phyloP scores from a whole-genome alignment of 35 echinoderm and acorn worm genomes.

The Anneissia japonica region DNA sequence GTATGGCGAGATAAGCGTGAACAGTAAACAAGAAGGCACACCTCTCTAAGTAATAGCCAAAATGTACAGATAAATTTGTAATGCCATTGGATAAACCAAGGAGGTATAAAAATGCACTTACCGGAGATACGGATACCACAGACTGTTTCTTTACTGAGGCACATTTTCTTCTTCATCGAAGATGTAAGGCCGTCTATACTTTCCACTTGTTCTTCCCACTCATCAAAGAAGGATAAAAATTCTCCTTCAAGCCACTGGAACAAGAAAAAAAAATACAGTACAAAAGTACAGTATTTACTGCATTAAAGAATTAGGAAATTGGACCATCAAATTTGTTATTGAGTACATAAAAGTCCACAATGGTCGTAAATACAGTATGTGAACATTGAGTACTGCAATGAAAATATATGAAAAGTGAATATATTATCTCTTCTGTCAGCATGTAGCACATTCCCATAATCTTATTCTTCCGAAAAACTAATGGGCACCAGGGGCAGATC shows the following conservation, averaged over 20 bases:
- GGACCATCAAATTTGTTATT: no score
- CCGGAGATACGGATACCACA: slow-evolving; percentile 41
- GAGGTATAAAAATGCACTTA: background rate
- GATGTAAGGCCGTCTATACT: background rate
- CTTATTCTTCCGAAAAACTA: no score
- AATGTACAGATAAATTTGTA: background rate
- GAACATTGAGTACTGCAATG: no score
- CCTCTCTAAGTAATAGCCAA: background rate
- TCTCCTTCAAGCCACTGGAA: slow-evolving; percentile 46
- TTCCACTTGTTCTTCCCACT: slow-evolving; percentile 21
- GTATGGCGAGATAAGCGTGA: background rate
- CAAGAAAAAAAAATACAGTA: background rate
- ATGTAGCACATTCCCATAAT: no score
- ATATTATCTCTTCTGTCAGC: no score
- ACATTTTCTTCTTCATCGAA: slow-evolving; percentile 13
- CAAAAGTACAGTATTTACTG: no score
- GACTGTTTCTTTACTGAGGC: slow-evolving; percentile 49
- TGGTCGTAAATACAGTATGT: no score
- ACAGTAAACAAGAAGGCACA: no score
- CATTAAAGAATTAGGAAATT: no score
- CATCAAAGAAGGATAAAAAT: slow-evolving; percentile 40
- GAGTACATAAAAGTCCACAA: no score
- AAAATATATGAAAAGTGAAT: no score
- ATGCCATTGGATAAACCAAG: background rate
- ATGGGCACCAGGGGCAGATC: no score